Evolutionary conservation across 1,140 invertebrate species (phyloP), one percentile per base, ranked within the genome.

Genomic region (Camponotus floridanus): DNA sequence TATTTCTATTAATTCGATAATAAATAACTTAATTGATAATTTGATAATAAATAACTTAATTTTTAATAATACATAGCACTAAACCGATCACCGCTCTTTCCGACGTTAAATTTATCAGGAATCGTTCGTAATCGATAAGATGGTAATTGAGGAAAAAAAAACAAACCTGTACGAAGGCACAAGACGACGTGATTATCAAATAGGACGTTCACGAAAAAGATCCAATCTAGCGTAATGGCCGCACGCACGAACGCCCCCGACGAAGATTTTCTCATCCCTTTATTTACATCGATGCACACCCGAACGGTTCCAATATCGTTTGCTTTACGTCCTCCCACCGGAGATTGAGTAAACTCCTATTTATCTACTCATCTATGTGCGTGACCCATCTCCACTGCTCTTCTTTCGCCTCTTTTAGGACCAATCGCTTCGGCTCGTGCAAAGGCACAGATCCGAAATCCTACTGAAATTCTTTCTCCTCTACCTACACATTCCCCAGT

Each of bases 231-330:
- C 31, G 33, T 70, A 80, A 80, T 80, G 78, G 65, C 13, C 21
- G 13, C 13, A 80, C 57, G 18, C 45, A 64, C 55, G 64, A 55
- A 76, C 85, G 84, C 81, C 87, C 33, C 87, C 79, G 76, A 85
- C 39, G 48, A 73, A 85, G 57, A 59, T 74, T 59, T 68, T 68
- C 84, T 86, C 86, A 85, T 67, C 76, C 76, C 71, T 86, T 87
- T 91, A 90, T 90, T 91, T 91, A 91, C 88, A 90, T 85, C 80
- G 86, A 81, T 61, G 51, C n/a, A 73, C 65, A 81, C 4, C 51
- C 51, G 39, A 42, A 39, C 13, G 21, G 39, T 70, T 33, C 36
- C 65, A 87, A 88, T 48, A 15, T 57, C 31, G 67, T 74, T 86
- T 31, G 68, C 26, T 42, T 13, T 59, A 62, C 61, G 26, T 86